These are phyloP conservation scores for Neosalanx taihuensis DNA, from an alignment of 2,797 vertebrate genomes.

Conservation along the genomic window DNA sequence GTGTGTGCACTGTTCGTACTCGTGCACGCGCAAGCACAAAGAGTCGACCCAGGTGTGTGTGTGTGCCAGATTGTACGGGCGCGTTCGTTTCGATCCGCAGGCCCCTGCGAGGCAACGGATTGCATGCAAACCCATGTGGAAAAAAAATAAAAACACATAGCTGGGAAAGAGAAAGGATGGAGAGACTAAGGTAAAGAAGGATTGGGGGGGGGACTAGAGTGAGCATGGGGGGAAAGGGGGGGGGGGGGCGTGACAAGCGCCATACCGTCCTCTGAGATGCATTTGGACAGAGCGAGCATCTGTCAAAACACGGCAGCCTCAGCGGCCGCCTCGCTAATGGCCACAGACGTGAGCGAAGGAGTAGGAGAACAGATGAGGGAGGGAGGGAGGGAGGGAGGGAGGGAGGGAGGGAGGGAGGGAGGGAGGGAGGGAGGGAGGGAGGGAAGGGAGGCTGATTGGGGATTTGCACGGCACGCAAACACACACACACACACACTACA, in stretches of 20 bases:
- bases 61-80: not conserved
- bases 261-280: constrained; percentile 78
- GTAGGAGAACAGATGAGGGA: not conserved
- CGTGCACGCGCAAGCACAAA: not conserved
- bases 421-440: constrained; percentile 47
- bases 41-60: not conserved
- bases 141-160: constrained; percentile 9
- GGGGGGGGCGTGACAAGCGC: constrained; percentile 66
- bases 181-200: constrained; percentile 22
- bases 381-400: constrained; percentile 58
- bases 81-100: too few species aligned
- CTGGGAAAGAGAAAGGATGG: constrained; percentile 12
- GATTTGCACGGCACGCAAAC: constrained; percentile 21
- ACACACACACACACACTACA: not conserved
- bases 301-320: constrained; percentile 79
- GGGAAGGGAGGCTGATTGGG: constrained; percentile 46
- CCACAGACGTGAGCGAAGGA: constrained; percentile 53
- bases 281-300: constrained; percentile 79
- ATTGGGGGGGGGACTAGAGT: constrained; percentile 30
- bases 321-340: constrained; percentile 61
- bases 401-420: constrained; percentile 43
- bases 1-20: not conserved
- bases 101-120: not conserved
- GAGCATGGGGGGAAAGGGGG: constrained; percentile 20
- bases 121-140: not conserved